Conservation (phyloP, 2,888 invertebrate species). For the Idaea biselata region DNA sequence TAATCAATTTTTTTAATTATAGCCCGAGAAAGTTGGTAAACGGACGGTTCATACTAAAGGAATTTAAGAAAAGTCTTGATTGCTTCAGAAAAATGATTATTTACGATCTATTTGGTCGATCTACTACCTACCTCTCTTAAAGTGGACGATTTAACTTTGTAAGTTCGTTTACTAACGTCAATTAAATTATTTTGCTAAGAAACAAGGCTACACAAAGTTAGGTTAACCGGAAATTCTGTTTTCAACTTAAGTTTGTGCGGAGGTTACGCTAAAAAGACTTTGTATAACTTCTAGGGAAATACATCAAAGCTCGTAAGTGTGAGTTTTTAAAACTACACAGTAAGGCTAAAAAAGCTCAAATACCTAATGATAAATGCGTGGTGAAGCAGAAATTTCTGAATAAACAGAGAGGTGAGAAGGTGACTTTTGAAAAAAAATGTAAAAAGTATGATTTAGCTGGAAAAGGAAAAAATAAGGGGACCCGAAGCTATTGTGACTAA, state of each 20-base stretch:
- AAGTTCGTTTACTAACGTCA: neutral
- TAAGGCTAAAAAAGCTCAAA: too few species aligned
- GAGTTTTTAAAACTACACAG: too few species aligned
- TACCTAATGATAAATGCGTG: too few species aligned
- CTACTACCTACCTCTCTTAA: neutral
- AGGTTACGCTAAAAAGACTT: neutral
- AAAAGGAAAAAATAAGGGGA: too few species aligned
- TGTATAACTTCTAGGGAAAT: neutral
- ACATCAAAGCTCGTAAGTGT: too few species aligned
- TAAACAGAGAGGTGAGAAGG: too few species aligned
- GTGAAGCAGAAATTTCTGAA: too few species aligned
- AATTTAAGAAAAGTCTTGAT: neutral
- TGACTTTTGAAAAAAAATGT: too few species aligned
- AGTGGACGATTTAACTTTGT: neutral
- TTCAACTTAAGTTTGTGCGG: neutral
- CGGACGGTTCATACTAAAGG: too few species aligned
- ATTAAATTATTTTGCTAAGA: neutral
- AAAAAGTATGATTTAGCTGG: too few species aligned
- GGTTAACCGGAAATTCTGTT: neutral
- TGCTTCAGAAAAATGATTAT: neutral
- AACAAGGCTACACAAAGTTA: neutral
- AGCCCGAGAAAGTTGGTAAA: constrained; percentile 23
- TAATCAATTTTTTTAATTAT: constrained; percentile 46
- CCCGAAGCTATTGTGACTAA: too few species aligned
- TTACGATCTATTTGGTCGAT: neutral